Conservation (phyloP, 2,888 invertebrate species). For the Drosophila cognata region DNA sequence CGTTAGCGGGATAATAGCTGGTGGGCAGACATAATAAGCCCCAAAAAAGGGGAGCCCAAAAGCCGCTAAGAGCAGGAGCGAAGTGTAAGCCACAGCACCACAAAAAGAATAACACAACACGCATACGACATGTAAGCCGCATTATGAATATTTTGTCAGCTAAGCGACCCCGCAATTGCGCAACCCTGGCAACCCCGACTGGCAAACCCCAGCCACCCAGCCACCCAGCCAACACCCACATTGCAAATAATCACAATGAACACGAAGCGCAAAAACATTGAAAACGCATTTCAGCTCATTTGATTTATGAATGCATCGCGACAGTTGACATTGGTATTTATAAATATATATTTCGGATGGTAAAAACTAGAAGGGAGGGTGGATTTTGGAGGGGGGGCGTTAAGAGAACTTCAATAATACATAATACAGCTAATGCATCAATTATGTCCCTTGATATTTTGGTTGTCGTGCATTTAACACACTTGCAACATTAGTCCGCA, state of each 20-base stretch:
- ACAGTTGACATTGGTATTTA: constrained; percentile 64
- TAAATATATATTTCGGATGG: neutral
- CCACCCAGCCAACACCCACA: constrained; percentile 16
- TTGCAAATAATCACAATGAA: constrained; percentile 73
- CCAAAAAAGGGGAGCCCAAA: constrained; percentile 29
- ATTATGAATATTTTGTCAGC: constrained; percentile 77
- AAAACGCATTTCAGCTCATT: constrained; percentile 76
- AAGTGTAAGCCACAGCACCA: constrained; percentile 27
- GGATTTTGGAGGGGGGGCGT: neutral
- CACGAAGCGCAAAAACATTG: constrained; percentile 66
- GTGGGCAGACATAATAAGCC: constrained; percentile 58
- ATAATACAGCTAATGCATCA: constrained; percentile 74
- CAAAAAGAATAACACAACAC: constrained; percentile 76
- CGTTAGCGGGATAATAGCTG: constrained; percentile 27
- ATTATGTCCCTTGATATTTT: constrained; percentile 61
- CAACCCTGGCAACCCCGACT: neutral
- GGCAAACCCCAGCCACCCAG: neutral
- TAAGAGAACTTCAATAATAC: constrained; percentile 31
- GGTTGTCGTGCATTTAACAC: constrained; percentile 53
- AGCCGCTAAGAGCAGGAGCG: constrained; percentile 56
- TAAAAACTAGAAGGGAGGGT: neutral
- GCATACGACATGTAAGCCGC: constrained; percentile 76
- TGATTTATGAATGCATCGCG: constrained; percentile 72
- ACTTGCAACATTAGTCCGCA: constrained; percentile 27
- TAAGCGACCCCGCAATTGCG: constrained; percentile 36